Evolutionary conservation across 2,888 invertebrate species (phyloP), one percentile per base, ranked within the genome.

Genomic region (Xiphydria camelus): DNA sequence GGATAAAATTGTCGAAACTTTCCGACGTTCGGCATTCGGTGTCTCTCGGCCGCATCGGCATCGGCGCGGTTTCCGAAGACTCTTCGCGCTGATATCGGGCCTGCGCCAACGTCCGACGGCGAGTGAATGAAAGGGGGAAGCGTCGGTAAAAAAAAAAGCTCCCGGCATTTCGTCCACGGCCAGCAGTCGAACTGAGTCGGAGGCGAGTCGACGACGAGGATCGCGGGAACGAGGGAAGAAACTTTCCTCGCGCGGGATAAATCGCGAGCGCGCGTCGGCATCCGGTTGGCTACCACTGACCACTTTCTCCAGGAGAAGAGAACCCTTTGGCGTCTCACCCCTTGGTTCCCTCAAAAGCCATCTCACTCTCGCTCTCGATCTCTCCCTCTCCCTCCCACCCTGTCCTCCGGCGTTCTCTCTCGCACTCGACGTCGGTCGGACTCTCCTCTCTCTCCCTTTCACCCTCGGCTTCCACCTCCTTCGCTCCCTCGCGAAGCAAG

Each of bases 251-350:
- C n/a, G n/a, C n/a, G n/a, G n/a, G n/a, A n/a, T n/a, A n/a, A n/a
- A n/a, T n/a, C n/a, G n/a, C n/a, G n/a, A n/a, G n/a, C n/a, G n/a
- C n/a, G n/a, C n/a, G n/a, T n/a, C n/a, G n/a, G n/a, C 21, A 36
- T 47, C 29, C 23, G 50, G 68, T 69, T 72, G 72, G 49, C 57
- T 60, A 69, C 70, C 72, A 68, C 72, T 70, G 70, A 61, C 68
- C 68, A 72, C 72, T 72, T 72, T 72, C 71, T 69, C 72, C 59
- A 38, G 49, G 49, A 47, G 45, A 45, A 32, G 64, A 58, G 59
- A 70, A 73, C 70, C 71, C 70, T 73, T 73, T 71, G 63, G 70
- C 61, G 61, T 68, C 61, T 61, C 70, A 64, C 60, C 70, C 73
- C 65, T 64, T 61, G 54, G 62, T 51, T 29, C 56, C 55, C 51